These are phyloP conservation scores for Eutrigla gurnardus DNA, from an alignment of 2,797 vertebrate genomes.

Conservation along the genomic window DNA sequence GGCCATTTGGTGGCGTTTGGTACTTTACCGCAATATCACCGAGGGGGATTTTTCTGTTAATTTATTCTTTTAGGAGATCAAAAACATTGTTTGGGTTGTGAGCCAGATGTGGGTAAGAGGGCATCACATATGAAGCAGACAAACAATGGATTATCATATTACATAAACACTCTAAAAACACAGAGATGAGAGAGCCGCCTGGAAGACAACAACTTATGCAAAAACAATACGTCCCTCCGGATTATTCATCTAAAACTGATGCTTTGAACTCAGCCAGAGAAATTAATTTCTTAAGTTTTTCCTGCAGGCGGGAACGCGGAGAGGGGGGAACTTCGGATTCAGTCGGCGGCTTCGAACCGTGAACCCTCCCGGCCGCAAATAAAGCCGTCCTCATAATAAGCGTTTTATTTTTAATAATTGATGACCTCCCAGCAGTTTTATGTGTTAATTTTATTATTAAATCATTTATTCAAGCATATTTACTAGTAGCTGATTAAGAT, in stretches of 20 bases:
- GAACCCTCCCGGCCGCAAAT: conserved; percentile 37
- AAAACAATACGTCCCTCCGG: conserved; percentile 72
- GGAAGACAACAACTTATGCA: conserved; percentile 72
- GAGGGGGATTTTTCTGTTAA: conserved; percentile 15
- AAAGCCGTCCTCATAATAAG: conserved; percentile 34
- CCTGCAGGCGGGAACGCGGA: conserved; percentile 51
- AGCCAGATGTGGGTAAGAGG: conserved; percentile 56
- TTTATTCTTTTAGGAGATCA: conserved; percentile 47
- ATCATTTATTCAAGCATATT: conserved; percentile 57
- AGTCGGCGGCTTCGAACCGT: conserved; percentile 43
- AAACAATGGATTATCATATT: conserved; percentile 72
- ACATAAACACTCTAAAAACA: conserved; percentile 66
- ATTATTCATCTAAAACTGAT: conserved; percentile 61
- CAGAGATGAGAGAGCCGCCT: conserved; percentile 56
- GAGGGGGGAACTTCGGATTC: conserved; percentile 48
- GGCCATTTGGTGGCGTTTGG: conserved; percentile 53
- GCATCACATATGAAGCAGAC: conserved; percentile 56
- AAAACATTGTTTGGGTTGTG: conserved; percentile 19
- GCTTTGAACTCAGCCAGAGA: conserved; percentile 69
- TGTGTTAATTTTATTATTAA: conserved; percentile 49
- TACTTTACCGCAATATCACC: conserved; percentile 22
- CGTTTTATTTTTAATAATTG: conserved; percentile 47
- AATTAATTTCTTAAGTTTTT: conserved; percentile 70
- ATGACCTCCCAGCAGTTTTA: conserved; percentile 39
- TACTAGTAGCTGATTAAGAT: conserved; percentile 49